phyloP scores from a whole-genome alignment of 2,888 invertebrate genomes.

The Meteorus cinctellus region DNA sequence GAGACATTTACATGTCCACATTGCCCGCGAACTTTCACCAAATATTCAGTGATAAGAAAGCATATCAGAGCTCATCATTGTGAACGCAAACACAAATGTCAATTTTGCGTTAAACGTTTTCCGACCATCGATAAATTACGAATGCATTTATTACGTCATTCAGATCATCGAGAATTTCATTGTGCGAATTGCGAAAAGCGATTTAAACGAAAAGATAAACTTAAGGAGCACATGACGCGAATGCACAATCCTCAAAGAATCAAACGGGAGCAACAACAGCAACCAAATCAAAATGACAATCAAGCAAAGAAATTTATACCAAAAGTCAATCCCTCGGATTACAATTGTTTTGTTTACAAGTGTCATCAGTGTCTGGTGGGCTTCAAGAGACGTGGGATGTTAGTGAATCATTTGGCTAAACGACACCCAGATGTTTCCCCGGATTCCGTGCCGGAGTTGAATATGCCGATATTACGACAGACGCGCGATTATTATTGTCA shows the following conservation, averaged over 20 bases:
- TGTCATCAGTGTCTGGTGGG: slow-evolving; percentile 84
- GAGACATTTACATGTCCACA: slow-evolving; percentile 82
- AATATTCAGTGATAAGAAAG: slow-evolving; percentile 82
- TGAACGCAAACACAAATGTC: slow-evolving; percentile 80
- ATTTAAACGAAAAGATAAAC: slow-evolving; percentile 85
- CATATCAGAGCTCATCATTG: slow-evolving; percentile 85
- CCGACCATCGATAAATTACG: slow-evolving; percentile 82
- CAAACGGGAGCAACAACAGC: slow-evolving; percentile 53
- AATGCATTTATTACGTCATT: slow-evolving; percentile 79
- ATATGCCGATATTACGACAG: slow-evolving; percentile 84
- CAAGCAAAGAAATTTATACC: slow-evolving; percentile 76
- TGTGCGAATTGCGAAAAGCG: slow-evolving; percentile 86
- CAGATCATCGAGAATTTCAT: slow-evolving; percentile 78
- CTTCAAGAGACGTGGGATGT: slow-evolving; percentile 88
- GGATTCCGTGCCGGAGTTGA: slow-evolving; percentile 82
- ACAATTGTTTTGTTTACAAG: slow-evolving; percentile 83
- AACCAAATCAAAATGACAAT: slow-evolving; percentile 50
- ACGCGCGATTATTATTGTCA: slow-evolving; percentile 88
- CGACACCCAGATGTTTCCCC: slow-evolving; percentile 80
- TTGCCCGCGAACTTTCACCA: slow-evolving; percentile 78
- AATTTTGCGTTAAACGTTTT: slow-evolving; percentile 81
- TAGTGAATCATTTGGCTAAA: slow-evolving; percentile 89
- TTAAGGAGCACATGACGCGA: slow-evolving; percentile 82
- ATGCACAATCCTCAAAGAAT: slow-evolving; percentile 77
- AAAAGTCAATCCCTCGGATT: slow-evolving; percentile 79